phyloP scores from a whole-genome alignment of 2,113 vertebrate genomes.

The Callospermophilus lateralis region DNA sequence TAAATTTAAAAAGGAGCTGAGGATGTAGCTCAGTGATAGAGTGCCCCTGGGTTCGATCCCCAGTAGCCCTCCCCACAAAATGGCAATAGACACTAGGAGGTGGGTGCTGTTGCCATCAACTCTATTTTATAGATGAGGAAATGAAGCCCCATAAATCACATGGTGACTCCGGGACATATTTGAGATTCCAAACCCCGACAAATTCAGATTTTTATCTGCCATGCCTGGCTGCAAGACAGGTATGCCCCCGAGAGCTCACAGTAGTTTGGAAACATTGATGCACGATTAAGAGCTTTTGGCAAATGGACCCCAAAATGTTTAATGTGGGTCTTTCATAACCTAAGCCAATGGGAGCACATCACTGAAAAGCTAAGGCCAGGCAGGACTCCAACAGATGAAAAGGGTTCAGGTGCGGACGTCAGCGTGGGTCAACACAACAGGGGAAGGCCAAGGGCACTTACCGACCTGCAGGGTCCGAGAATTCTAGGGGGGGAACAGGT shows the following conservation, averaged over 20 bases:
- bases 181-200: not conserved
- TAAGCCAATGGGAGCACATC: not conserved
- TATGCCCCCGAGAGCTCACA: not conserved
- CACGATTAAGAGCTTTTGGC: not conserved
- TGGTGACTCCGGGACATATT: not conserved
- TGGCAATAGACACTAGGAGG: not conserved
- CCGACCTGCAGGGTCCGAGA: not conserved
- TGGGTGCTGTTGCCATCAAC: not conserved
- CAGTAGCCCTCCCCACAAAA: no score
- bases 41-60: no score
- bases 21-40: no score
- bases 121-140: not conserved
- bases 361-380: not conserved
- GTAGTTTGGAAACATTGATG: not conserved
- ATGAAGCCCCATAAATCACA: not conserved
- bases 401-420: rapidly evolving
- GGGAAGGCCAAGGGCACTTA: not conserved
- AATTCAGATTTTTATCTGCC: not conserved
- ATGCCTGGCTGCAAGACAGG: not conserved
- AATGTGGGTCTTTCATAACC: not conserved
- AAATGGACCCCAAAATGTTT: not conserved
- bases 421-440: not conserved
- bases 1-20: no score
- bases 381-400: not conserved
- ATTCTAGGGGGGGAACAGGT: not conserved